Evolutionary conservation across 2,113 vertebrate species (phyloP), one percentile per base, ranked within the genome.

Genomic region (Semicossyphus pulcher): DNA sequence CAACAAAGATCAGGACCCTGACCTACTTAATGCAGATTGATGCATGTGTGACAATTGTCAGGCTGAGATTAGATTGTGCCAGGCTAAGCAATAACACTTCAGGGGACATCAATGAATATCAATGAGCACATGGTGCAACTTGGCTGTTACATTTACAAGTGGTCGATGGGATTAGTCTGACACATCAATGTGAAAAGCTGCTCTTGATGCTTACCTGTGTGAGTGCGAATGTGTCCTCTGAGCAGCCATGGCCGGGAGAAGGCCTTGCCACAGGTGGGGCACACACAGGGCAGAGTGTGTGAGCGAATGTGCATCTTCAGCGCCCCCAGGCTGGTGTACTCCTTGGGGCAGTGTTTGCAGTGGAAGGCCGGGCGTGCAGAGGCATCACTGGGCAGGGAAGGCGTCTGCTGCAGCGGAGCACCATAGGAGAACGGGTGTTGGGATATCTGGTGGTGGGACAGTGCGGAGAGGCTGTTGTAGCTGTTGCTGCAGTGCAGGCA

Each of bases 301-400:
- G 97, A 98, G 57, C 98, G 95, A 86, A 99, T 98, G 93, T 99
- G 98, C 98, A 99, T 99, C 94, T 99, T 99, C 68, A 99, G 93
- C 29, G 98, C 97, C 1, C 98, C 97, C 86, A 99, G 91, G 88
- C 98, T 99, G 87, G 94, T 94, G 66, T 99, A 99, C 63, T 98
- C 96, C 93, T 98, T 99, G 69, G 96, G 94, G 65, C 98, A 99
- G 92, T 98, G 96, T 78, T 98, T 98, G 95, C 98, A 99, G 93
- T 94, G 96, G 93, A 99, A 99, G 63, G 93, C 83, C 18, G 96
- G 94, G 31, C 94, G 90, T 7, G 81, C 26, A 2, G 76, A 61
- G 42, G 1, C 79, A 7, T 89, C 85, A 0, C 70, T 11, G 49
- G 81, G 65, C 16, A 48, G 32, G 9, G 85, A 89, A 7, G 78